Evolutionary conservation across 2,888 invertebrate species (phyloP).

Genomic region (Adela reaumurella): DNA sequence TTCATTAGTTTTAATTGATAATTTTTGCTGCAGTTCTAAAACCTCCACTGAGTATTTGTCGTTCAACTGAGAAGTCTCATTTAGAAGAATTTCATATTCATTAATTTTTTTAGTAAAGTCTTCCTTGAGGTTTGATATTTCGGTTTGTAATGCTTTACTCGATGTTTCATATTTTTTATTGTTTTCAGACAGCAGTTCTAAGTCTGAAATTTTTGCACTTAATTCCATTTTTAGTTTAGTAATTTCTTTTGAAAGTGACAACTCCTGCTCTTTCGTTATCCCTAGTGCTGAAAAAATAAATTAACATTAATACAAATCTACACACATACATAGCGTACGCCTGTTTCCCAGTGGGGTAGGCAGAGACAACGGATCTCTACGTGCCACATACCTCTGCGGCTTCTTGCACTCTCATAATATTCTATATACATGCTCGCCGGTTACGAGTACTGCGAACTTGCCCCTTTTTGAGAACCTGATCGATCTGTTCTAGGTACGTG

Average conservation of each 20-base stretch:
- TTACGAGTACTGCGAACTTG: no score
- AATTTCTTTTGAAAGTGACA: slow-evolving; percentile 46
- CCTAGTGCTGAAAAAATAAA: slow-evolving; percentile 40
- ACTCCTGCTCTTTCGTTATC: slow-evolving; percentile 45
- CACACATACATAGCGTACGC: no score
- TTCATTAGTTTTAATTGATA: slow-evolving; percentile 37
- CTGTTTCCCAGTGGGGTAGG: no score
- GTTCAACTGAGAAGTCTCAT: slow-evolving; percentile 37
- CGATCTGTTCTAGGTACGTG: no score
- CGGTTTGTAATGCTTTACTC: slow-evolving; percentile 35
- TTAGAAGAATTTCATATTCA: slow-evolving; percentile 42
- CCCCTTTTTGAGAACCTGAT: no score
- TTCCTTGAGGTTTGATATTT: slow-evolving; percentile 33
- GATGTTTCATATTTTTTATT: slow-evolving; percentile 36
- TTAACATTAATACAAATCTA: no score
- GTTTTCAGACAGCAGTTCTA: slow-evolving; percentile 44
- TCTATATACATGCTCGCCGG: no score
- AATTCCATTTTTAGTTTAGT: slow-evolving; percentile 53
- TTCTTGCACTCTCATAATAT: no score
- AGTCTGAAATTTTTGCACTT: slow-evolving; percentile 52
- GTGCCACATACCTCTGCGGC: no score
- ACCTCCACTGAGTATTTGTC: slow-evolving; percentile 41
- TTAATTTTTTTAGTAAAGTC: slow-evolving; percentile 39
- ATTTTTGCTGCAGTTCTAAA: slow-evolving; percentile 32
- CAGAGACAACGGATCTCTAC: no score